phyloP scores from a whole-genome alignment of 2,888 invertebrate genomes.

The Spisula solida region DNA sequence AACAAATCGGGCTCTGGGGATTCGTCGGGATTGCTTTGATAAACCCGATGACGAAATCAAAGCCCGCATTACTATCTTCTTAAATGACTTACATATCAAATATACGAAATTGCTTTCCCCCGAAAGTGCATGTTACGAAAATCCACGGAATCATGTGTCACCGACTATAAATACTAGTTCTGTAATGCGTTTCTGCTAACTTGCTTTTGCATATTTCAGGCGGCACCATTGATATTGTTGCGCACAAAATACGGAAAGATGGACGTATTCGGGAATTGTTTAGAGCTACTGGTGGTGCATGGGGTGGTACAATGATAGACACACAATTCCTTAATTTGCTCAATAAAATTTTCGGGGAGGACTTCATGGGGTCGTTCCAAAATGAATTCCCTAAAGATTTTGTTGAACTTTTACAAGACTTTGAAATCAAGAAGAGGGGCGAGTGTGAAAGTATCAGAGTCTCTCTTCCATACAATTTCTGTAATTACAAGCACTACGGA shows the following conservation, averaged over 20 bases:
- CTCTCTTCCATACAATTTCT: conserved; percentile 84
- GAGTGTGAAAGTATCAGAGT: conserved; percentile 83
- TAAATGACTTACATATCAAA: no score
- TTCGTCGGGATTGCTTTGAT: no score
- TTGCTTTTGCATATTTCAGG: conserved; percentile 75
- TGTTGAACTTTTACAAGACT: conserved; percentile 82
- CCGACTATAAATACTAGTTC: no score
- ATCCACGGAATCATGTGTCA: no score
- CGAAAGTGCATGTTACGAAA: no score
- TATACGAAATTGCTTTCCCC: no score
- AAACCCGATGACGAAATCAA: no score
- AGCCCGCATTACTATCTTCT: no score
- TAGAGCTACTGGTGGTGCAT: conserved; percentile 84
- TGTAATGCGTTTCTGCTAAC: no score
- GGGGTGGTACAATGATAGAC: conserved; percentile 84
- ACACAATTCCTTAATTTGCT: conserved; percentile 80
- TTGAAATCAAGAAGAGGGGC: conserved; percentile 84
- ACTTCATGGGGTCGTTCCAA: conserved; percentile 80
- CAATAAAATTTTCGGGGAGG: conserved; percentile 81
- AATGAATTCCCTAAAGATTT: conserved; percentile 82
- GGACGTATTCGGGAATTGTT: conserved; percentile 82
- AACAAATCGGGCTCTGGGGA: no score
- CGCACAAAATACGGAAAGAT: conserved; percentile 84
- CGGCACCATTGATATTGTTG: conserved; percentile 84
- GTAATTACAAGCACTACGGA: conserved; percentile 81